Base-by-base conservation (phyloP, 2,888 invertebrate genomes). In the Odontocerum albicorne region DNA sequence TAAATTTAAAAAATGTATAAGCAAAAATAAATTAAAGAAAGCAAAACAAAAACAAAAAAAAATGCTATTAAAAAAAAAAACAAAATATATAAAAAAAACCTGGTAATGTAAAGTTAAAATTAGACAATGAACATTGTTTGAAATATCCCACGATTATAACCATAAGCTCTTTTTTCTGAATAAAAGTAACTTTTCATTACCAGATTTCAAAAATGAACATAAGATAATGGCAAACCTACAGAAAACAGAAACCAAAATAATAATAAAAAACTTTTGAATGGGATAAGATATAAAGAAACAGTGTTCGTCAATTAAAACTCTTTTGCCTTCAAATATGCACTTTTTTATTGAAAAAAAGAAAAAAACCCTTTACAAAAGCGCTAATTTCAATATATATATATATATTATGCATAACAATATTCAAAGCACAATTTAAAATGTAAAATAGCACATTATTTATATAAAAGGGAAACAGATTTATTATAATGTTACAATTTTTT, bases 181-280 rank as follows among this genome's bases (percentile, higher is more conserved):
- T n/a, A n/a, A n/a, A n/a, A n/a, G n/a, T n/a, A n/a, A n/a, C n/a
- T n/a, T n/a, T n/a, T n/a, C n/a, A n/a, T n/a, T n/a, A n/a, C n/a
- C n/a, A n/a, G n/a, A n/a, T n/a, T n/a, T n/a, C n/a, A n/a, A n/a
- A n/a, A 31, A 32, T 1, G 27, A 17, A 7, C 22, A 31, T 38
- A 57, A 49, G 53, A 57, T 57, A 50, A 52, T 50, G 53, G 53
- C 53, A 54, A 57, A 53, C 53, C 50, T 45, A 54, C 45, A 45
- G 46, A 47, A 71, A 68, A 74, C 75, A 74, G 70, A 73, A 38
- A 38, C 45, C 16, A 38, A 42, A 42, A 52, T 42, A 32, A 13
- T 15, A 49, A 15, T 31, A 33, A 22, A 39, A 38, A 45, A 38
- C n/a, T n/a, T 36, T 44, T 31, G 21, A 45, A 32, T 8, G 45